Evolutionary conservation across 1,140 invertebrate genomes (phyloP), one percentile per base, ranked within the genome.

Genomic region (Melitaea cinxia): DNA sequence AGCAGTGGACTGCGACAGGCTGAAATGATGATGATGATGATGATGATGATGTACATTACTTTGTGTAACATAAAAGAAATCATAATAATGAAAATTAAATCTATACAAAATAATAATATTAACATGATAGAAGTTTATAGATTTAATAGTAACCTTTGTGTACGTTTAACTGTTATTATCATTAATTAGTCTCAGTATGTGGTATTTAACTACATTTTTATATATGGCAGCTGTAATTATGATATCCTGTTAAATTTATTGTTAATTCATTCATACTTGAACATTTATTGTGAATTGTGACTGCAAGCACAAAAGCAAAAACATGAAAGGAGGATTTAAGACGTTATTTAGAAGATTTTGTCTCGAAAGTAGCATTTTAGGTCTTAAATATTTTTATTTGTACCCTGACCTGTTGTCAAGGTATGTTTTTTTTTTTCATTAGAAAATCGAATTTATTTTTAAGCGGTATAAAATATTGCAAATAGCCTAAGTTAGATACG

Each of bases 371-470:
- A 83, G 76, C 10, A 63, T 87, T 30, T 39, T 79, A 19, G 84
- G 84, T 0, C 62, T 86, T 0, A 89, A 89, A 64, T 89, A 87
- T 73, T 83, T 87, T 55, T 89, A 86, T 52, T 61, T 87, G n/a
- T 89, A 87, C 70, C 81, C 80, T 9, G 86, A 87, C 68, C 47
- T 42, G 23, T 9, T 83, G 24, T 84, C 83, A 47, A 80, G 85
- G 83, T 88, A 63, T 52, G 60, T 61, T 50, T 12, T 19, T 10
- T 63, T 49, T 33, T 2, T 9, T 33, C 9, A 2, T 4, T n/a
- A n/a, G n/a, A n/a, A n/a, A n/a, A n/a, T n/a, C n/a, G n/a, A n/a
- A n/a, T n/a, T n/a, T n/a, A n/a, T n/a, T n/a, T n/a, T n/a, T n/a
- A n/a, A n/a, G n/a, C n/a, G n/a, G n/a, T n/a, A n/a, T n/a, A n/a